Evolutionary conservation across 2,113 vertebrate genomes (phyloP).

Genomic region (Ranitomeya imitator): DNA sequence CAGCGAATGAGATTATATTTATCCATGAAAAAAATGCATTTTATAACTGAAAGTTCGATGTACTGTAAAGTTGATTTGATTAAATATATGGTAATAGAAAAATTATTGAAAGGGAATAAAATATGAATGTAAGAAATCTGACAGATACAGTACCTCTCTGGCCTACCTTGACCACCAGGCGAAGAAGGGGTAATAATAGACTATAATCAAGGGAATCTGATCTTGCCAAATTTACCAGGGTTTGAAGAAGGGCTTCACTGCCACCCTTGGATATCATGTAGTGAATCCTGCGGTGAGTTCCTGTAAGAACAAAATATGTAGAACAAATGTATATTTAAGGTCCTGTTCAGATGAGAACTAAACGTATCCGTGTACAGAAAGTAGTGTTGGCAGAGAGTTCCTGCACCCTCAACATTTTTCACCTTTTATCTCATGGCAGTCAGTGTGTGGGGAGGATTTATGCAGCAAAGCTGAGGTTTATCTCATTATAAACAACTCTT

Average conservation of each 20-base stretch:
- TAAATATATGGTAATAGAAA: not conserved
- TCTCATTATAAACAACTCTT: too few relatives aligned
- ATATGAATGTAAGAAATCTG: not conserved
- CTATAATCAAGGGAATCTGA: constrained; percentile 67
- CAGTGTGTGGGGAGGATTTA: too few relatives aligned
- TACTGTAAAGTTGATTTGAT: not conserved
- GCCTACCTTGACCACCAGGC: constrained; percentile 86
- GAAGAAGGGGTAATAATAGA: constrained; percentile 79
- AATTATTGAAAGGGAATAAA: not conserved
- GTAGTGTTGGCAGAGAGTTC: too few relatives aligned
- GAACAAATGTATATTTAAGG: too few relatives aligned
- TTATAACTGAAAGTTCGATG: not conserved
- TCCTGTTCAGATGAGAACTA: too few relatives aligned
- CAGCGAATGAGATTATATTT: not conserved
- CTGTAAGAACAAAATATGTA: constrained; percentile 64
- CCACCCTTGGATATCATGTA: constrained; percentile 90
- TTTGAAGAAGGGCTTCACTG: constrained; percentile 84
- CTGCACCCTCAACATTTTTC: too few relatives aligned
- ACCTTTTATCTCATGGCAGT: too few relatives aligned
- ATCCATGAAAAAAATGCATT: not conserved
- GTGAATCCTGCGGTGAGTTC: constrained; percentile 80
- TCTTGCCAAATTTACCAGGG: constrained; percentile 69
- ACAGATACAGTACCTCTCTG: constrained; percentile 78
- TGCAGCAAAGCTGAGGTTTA: too few relatives aligned
- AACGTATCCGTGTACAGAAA: too few relatives aligned